Evolutionary conservation across 2,888 invertebrate genomes (phyloP), one percentile per base, ranked within the genome.

Genomic region (Leptinotarsa haldemani): DNA sequence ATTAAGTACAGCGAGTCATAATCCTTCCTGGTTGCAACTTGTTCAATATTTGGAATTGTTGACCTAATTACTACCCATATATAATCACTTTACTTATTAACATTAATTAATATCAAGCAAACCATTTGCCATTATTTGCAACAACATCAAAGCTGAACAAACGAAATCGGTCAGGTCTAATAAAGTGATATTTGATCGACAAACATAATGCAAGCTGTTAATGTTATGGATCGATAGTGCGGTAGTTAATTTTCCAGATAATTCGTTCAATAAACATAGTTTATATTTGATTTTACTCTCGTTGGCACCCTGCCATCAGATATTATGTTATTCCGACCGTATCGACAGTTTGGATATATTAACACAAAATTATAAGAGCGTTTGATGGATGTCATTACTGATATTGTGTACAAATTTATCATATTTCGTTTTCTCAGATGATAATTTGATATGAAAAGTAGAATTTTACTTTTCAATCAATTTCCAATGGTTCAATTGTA

Each of bases 211-310:
- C 79, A 79, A 81, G 82, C 81, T 80, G 81, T 83, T 82, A 83
- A 83, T 79, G 81, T 82, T 82, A 81, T 82, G 82, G 82, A 82
- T 83, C 83, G 83, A 82, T 83, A 78, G 56, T 56, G 79, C 77
- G 81, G 81, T 77, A 81, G 83, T 82, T 84, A 84, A 83, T 83
- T 83, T 83, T 81, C 83, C 83, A 82, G 79, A 83, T 83, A 83
- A 84, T 84, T 83, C 81, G 82, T 81, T 82, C 80, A 82, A 82
- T 82, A 82, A 82, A 83, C 82, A 80, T 74, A 77, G 78, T 78
- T 80, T 78, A 80, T 78, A 80, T 83, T 81, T 80, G 80, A 80
- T 78, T 80, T 76, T 72, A 70, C 65, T 69, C 78, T 75, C 71
- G 61, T n/a, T n/a, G 61, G n/a, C 20, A 61, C 30, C 3, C 15